Evolutionary conservation across 1,140 invertebrate species (phyloP).

Genomic region (Megalonaias nervosa): DNA sequence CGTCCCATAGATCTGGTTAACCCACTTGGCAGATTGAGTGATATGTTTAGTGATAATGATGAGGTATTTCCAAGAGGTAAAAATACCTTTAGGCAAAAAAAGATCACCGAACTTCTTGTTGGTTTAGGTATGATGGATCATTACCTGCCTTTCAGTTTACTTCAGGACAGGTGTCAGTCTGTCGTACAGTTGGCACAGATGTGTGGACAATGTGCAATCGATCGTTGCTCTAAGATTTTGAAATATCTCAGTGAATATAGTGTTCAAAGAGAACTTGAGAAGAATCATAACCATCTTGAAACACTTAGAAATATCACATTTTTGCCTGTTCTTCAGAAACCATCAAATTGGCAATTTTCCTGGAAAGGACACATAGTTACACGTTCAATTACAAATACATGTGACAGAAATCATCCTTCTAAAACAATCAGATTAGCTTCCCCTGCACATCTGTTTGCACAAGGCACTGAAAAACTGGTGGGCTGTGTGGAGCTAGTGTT

Average conservation of each 20-base stretch:
- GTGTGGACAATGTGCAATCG: slow-evolving; percentile 8
- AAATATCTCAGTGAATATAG: slow-evolving; percentile 20
- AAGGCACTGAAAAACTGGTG: not conserved
- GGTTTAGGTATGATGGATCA: slow-evolving; percentile 39
- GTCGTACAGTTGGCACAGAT: slow-evolving; percentile 20
- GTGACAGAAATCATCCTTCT: not conserved
- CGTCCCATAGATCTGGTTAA: slow-evolving; percentile 20
- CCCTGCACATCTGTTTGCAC: not conserved
- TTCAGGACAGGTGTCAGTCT: slow-evolving; percentile 38
- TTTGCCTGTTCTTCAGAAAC: slow-evolving; percentile 36
- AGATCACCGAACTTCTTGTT: slow-evolving; percentile 11
- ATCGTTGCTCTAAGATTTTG: slow-evolving; percentile 11
- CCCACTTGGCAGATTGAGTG: slow-evolving; percentile 1
- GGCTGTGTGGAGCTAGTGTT: not conserved
- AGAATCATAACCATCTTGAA: not conserved
- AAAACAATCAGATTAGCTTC: slow-evolving; percentile 9
- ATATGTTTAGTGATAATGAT: slow-evolving; percentile 4
- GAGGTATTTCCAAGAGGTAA: slow-evolving; percentile 15
- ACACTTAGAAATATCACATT: slow-evolving; percentile 22
- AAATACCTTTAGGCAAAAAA: slow-evolving; percentile 12
- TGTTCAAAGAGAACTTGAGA: not conserved
- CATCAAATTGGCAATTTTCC: slow-evolving; percentile 31
- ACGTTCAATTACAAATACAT: not conserved
- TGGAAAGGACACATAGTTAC: slow-evolving; percentile 18
- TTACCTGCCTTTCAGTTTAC: slow-evolving; percentile 20